These are phyloP conservation scores for Mus pahari DNA, from an alignment of 2,113 vertebrate genomes.

Conservation along the genomic window DNA sequence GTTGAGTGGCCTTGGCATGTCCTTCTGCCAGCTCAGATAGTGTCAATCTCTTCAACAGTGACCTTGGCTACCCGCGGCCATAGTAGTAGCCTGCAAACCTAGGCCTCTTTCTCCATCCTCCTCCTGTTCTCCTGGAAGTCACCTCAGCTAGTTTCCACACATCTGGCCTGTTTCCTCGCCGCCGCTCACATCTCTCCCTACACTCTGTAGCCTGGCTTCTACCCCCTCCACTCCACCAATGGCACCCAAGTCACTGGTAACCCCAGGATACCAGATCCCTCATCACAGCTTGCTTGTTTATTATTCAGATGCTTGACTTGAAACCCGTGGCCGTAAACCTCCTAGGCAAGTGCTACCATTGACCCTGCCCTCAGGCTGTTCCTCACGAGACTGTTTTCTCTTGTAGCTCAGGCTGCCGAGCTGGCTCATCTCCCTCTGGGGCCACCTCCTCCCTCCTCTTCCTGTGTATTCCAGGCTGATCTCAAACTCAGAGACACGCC, in stretches of 20 bases:
- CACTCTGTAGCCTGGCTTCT: neutral
- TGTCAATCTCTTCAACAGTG: neutral
- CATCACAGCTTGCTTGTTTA: too few species aligned
- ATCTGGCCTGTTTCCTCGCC: rapidly evolving
- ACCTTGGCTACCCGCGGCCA: neutral
- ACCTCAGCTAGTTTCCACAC: neutral
- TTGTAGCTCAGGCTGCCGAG: neutral
- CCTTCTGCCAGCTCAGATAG: neutral
- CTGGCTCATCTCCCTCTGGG: neutral
- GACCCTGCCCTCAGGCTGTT: too few species aligned
- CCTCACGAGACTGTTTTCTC: neutral
- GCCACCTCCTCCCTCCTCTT: neutral
- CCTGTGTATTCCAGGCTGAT: neutral
- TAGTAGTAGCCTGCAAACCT: neutral
- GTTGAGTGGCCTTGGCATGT: too few species aligned
- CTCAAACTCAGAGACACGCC: neutral
- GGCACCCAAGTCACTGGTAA: neutral
- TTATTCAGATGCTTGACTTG: neutral
- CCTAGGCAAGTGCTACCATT: neutral
- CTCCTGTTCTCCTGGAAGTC: rapidly evolving
- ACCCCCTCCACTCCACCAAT: rapidly evolving
- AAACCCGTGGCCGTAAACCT: neutral
- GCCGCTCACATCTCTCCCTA: neutral
- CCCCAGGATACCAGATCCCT: neutral
- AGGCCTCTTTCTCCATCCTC: neutral